These are phyloP conservation scores for Agrotis clavis DNA, from an alignment of 2,888 invertebrate species.

Conservation along the genomic window DNA sequence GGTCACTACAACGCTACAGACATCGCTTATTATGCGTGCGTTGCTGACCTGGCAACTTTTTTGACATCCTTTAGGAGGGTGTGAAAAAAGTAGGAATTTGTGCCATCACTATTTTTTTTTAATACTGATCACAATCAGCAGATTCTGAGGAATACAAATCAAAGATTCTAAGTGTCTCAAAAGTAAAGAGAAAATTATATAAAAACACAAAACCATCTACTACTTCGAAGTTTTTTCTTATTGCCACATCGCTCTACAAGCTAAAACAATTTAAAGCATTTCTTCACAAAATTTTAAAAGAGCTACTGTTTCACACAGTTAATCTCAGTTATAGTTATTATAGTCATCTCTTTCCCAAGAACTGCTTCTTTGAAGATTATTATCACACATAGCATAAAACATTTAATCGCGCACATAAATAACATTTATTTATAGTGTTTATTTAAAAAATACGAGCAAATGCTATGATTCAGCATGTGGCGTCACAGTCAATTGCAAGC, in stretches of 20 bases:
- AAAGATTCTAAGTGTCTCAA: not conserved
- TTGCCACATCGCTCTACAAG: not conserved
- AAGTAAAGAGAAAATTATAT: not conserved
- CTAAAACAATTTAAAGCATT: not conserved
- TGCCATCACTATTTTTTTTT: too few species aligned
- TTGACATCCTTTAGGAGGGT: too few species aligned
- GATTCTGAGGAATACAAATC: too few species aligned
- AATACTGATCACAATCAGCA: too few species aligned
- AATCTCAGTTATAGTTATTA: not conserved
- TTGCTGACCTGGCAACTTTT: too few species aligned
- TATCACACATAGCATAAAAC: constrained; percentile 13
- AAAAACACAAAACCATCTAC: not conserved
- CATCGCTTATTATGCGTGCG: too few species aligned
- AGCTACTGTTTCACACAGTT: not conserved
- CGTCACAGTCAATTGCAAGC: constrained; percentile 16
- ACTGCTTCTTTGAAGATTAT: constrained; percentile 23
- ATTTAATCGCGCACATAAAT: constrained; percentile 45
- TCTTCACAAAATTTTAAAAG: not conserved
- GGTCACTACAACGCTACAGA: too few species aligned
- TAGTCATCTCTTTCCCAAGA: constrained; percentile 11
- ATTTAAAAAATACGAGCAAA: constrained; percentile 17
- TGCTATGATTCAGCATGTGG: constrained; percentile 33
- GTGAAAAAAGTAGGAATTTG: too few species aligned
- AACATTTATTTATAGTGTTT: constrained; percentile 3
- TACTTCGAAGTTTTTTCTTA: not conserved